A percentile compares a stretch with the other conserved stretches of the same genome.
These are phyloP conservation scores for Drosophila hawaiiensis DNA, from an alignment of 2,888 invertebrate genomes.

Conservation along the genomic window DNA sequence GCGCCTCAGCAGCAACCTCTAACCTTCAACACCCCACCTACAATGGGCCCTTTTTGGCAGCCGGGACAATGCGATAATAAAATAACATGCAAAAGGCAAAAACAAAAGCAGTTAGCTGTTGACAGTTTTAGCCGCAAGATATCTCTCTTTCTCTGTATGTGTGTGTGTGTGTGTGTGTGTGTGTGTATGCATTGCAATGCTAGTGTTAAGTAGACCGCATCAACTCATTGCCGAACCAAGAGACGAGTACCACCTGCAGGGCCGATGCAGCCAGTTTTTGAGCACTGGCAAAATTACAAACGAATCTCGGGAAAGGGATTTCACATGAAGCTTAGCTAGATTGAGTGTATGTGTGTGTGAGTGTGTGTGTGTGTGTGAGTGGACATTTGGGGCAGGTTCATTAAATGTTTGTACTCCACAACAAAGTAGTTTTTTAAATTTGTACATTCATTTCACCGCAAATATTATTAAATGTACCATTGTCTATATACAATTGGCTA, in stretches of 20 bases:
- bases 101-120: conserved; percentile 28
- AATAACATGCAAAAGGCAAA: conserved; percentile 30
- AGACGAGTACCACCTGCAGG: conserved; percentile 30
- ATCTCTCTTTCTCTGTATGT: neutral
- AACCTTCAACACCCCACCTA: neutral
- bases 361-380: neutral
- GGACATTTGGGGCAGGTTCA: conserved; percentile 2
- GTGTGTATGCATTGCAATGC: conserved; percentile 10
- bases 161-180: conserved; percentile 8
- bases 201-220: conserved; percentile 47
- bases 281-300: conserved; percentile 47
- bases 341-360: neutral
- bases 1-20: conserved; percentile 8
- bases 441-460: neutral
- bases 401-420: conserved; percentile 17
- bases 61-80: conserved; percentile 44
- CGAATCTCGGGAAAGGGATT: conserved; percentile 24
- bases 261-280: conserved; percentile 38
- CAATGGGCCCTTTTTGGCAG: conserved; percentile 41
- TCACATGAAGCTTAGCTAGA: neutral
- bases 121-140: conserved; percentile 26
- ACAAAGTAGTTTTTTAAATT: neutral
- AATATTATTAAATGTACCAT: neutral
- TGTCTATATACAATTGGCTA: neutral
- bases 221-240: conserved; percentile 22